A percentile compares a stretch with the other conserved stretches of the same genome.
Evolutionary conservation across 1,140 invertebrate genomes (phyloP).

Genomic region (Drosophila repleta): DNA sequence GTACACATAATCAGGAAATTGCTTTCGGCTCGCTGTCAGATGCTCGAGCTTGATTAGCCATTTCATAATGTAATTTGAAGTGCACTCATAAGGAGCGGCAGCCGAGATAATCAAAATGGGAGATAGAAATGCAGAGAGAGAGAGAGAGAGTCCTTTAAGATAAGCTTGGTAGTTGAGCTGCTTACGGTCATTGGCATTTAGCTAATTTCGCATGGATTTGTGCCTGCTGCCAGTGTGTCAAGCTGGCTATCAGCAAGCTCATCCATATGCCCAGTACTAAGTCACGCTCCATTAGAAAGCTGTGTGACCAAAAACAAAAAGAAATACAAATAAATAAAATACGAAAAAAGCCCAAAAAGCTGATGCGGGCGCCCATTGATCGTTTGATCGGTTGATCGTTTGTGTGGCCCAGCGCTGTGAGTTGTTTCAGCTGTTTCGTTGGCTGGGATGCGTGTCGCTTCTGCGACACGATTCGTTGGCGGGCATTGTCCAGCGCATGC

Average conservation of each 20-base stretch:
- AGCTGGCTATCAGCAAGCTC: conserved; percentile 36
- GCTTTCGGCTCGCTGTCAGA: conserved; percentile 69
- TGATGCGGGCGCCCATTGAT: conserved; percentile 45
- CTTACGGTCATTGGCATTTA: conserved; percentile 27
- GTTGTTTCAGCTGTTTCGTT: conserved; percentile 14
- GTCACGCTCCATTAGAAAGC: conserved; percentile 75
- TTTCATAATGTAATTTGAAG: conserved; percentile 58
- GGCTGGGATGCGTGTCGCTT: conserved; percentile 66
- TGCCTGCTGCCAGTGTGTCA: conserved; percentile 57
- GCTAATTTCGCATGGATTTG: conserved; percentile 48
- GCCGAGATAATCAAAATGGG: not conserved
- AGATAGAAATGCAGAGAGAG: not conserved
- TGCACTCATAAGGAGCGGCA: not conserved
- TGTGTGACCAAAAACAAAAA: conserved; percentile 33
- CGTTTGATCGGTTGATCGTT: conserved; percentile 35
- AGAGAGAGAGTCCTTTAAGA: not conserved
- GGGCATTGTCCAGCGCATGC: conserved; percentile 61
- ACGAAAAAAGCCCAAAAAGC: conserved; percentile 21
- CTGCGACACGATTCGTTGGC: conserved; percentile 63
- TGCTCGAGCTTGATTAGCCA: conserved; percentile 67
- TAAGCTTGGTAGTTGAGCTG: conserved; percentile 4
- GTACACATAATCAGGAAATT: conserved; percentile 71
- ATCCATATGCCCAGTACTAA: conserved; percentile 55
- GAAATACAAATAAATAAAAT: conserved; percentile 17
- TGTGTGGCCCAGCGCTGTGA: conserved; percentile 32